A percentile compares a stretch with the other conserved stretches of the same genome.
phyloP scores from a whole-genome alignment of 2,888 invertebrate genomes.

The Hoplodrina ambigua region DNA sequence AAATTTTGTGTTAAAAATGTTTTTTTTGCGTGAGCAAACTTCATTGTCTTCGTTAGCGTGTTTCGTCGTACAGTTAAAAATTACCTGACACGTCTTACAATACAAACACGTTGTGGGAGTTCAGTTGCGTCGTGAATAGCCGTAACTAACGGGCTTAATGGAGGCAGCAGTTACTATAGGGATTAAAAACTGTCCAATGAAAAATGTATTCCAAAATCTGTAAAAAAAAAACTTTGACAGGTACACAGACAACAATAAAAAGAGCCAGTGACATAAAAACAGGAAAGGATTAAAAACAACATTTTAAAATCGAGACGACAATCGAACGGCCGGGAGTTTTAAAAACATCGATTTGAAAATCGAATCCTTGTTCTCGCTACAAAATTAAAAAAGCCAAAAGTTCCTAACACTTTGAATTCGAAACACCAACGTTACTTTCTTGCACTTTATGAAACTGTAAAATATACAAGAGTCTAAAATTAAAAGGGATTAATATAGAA shows the following conservation, averaged over 20 bases:
- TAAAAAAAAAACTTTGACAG: not conserved
- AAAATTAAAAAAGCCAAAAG: not conserved
- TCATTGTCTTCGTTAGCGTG: constrained; percentile 52
- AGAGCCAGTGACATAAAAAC: not conserved
- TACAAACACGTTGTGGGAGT: constrained; percentile 40
- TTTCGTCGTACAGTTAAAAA: constrained; percentile 59
- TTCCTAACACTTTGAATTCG: constrained; percentile 3
- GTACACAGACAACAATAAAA: not conserved
- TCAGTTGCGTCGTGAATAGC: constrained; percentile 38
- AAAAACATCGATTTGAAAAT: not conserved
- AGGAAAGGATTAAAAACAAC: not conserved
- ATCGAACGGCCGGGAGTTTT: not conserved
- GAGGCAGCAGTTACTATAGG: constrained; percentile 9
- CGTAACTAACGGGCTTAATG: constrained; percentile 27
- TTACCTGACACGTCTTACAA: constrained; percentile 61
- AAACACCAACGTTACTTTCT: constrained; percentile 33
- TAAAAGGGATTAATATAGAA: constrained; percentile 27
- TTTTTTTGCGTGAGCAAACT: constrained; percentile 33
- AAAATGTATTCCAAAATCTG: not conserved
- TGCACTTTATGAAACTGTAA: constrained; percentile 28
- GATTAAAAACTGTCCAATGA: not conserved
- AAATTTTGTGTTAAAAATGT: constrained; percentile 15
- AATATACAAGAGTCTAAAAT: constrained; percentile 26
- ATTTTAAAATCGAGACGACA: not conserved
- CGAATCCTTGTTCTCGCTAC: not conserved